phyloP scores from a whole-genome alignment of 2,888 invertebrate species.

The Philonicus albiceps region DNA sequence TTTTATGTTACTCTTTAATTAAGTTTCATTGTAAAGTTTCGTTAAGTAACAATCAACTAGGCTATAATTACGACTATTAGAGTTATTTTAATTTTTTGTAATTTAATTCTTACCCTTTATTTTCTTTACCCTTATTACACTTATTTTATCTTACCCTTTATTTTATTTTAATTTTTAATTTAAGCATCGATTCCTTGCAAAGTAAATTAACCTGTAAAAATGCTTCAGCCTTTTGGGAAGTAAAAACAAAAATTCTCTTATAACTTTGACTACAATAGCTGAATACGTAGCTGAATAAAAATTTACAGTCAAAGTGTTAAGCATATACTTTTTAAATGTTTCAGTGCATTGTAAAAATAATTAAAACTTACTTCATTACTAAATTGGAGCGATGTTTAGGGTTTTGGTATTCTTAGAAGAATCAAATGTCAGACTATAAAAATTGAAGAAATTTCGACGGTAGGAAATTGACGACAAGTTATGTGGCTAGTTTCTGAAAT shows the following conservation, averaged over 20 bases:
- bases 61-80: not conserved
- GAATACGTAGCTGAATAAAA: too few species aligned
- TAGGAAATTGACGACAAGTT: slow-evolving; percentile 4
- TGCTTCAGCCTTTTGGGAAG: too few species aligned
- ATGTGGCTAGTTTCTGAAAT: not conserved
- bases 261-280: too few species aligned
- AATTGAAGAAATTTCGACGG: slow-evolving; percentile 27
- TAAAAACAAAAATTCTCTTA: too few species aligned
- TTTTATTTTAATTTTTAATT: too few species aligned
- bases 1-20: not conserved
- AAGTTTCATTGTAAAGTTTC: not conserved
- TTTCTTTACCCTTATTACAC: too few species aligned
- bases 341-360: not conserved
- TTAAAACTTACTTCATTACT: slow-evolving; percentile 26
- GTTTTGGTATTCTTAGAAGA: not conserved
- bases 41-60: not conserved
- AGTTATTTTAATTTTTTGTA: too few species aligned
- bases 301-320: too few species aligned
- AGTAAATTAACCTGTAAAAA: too few species aligned
- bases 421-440: slow-evolving; percentile 22
- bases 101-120: not conserved
- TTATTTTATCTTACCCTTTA: too few species aligned
- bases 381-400: not conserved
- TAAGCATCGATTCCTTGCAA: too few species aligned
- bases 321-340: too few species aligned